These are phyloP conservation scores for Platysteira castanea DNA, from an alignment of 2,113 vertebrate species.

Conservation along the genomic window DNA sequence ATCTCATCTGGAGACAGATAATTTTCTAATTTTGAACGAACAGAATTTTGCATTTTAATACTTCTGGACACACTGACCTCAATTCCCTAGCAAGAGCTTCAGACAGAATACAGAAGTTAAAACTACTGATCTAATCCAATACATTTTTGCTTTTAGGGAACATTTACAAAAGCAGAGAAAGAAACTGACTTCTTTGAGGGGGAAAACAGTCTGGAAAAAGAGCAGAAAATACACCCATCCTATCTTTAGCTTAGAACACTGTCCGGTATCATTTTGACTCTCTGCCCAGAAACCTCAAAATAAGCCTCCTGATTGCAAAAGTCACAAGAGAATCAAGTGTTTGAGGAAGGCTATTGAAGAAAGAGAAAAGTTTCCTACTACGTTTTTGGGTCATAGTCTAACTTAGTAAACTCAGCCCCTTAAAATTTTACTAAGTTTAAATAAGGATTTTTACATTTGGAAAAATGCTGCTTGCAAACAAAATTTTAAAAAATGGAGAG, in stretches of 20 bases:
- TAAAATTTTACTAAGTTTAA: conserved; percentile 22
- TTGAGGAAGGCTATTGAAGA: neutral
- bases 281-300: conserved; percentile 16
- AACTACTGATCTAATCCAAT: neutral
- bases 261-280: conserved; percentile 13
- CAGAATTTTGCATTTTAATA: neutral
- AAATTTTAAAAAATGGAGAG: neutral
- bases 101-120: neutral
- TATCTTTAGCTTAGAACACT: neutral
- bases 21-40: neutral
- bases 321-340: neutral
- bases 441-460: neutral
- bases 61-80: neutral
- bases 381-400: neutral
- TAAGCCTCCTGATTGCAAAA: conserved; percentile 2
- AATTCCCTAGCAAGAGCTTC: neutral
- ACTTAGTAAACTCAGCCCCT: neutral
- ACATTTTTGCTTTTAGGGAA: neutral
- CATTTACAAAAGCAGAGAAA: neutral
- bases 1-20: neutral
- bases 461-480: neutral
- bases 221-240: neutral
- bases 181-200: neutral
- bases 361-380: neutral
- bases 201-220: neutral